Percentiles rank a stretch among this genome's conserved stretches.
phyloP scores from a whole-genome alignment of 2,113 vertebrate genomes.

The Manacus vitellinus region DNA sequence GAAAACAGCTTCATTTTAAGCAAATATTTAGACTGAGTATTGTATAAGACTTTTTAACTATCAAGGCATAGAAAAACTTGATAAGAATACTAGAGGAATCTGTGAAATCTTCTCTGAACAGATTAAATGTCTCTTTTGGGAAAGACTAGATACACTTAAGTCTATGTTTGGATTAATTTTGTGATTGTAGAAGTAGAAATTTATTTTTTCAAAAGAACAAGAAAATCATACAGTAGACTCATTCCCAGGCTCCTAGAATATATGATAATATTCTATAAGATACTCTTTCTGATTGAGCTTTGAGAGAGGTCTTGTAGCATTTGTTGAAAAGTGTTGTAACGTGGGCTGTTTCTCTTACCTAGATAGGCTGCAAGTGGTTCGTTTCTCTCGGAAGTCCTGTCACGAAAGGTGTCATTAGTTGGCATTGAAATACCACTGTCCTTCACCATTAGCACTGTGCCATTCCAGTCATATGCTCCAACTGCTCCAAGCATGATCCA shows the following conservation, averaged over 20 bases:
- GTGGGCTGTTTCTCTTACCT: constrained; percentile 74
- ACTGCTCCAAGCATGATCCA: constrained; percentile 94
- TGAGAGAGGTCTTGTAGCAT: not conserved
- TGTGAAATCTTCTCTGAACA: not conserved
- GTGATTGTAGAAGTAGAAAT: not conserved
- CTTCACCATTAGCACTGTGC: constrained; percentile 90
- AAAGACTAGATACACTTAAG: not conserved
- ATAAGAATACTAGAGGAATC: not conserved
- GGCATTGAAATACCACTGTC: constrained; percentile 68
- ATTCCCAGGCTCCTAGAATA: not conserved
- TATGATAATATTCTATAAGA: not conserved
- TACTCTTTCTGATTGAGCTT: not conserved
- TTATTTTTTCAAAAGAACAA: not conserved
- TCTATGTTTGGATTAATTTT: not conserved
- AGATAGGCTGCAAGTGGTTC: constrained; percentile 90
- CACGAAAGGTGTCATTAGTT: constrained; percentile 78
- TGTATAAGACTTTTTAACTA: not conserved
- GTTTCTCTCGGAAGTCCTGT: constrained; percentile 75
- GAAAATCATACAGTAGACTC: not conserved
- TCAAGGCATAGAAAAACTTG: not conserved
- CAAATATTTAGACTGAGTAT: not conserved
- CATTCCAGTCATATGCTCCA: constrained; percentile 97
- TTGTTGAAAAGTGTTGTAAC: not conserved
- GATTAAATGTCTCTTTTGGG: not conserved
- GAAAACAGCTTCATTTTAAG: not conserved